Conservation (phyloP, 2,888 invertebrate species). For the Sphecodes monilicornis region DNA sequence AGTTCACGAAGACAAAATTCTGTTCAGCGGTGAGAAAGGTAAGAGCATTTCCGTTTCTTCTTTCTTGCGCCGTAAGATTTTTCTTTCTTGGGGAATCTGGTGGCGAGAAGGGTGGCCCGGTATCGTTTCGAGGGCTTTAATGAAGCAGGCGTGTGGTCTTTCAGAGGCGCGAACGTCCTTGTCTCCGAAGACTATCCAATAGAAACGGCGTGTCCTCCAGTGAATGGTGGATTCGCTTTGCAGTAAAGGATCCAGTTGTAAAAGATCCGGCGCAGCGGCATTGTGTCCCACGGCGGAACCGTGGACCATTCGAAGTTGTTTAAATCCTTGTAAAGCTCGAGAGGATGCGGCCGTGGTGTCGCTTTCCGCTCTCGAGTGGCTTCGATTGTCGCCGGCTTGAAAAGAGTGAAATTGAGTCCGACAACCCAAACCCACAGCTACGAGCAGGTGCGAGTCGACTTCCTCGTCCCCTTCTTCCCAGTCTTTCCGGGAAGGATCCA, state of each 20-base stretch:
- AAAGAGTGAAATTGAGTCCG: slow-evolving; percentile 84
- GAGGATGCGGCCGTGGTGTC: slow-evolving; percentile 77
- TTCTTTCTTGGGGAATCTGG: not conserved
- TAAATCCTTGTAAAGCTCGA: slow-evolving; percentile 81
- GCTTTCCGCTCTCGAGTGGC: slow-evolving; percentile 80
- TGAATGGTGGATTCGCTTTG: slow-evolving; percentile 58
- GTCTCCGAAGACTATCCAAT: slow-evolving; percentile 48
- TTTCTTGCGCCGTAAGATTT: not conserved
- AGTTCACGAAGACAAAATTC: not conserved
- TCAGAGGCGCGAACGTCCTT: slow-evolving; percentile 35
- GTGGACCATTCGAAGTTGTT: slow-evolving; percentile 79
- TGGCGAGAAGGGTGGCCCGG: not conserved
- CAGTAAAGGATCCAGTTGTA: slow-evolving; percentile 61
- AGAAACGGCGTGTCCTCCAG: slow-evolving; percentile 18
- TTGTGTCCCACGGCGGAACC: slow-evolving; percentile 51
- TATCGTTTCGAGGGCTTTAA: slow-evolving; percentile 43
- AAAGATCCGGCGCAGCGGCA: slow-evolving; percentile 62
- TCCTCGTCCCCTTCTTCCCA: slow-evolving; percentile 6
- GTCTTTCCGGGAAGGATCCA: slow-evolving; percentile 56
- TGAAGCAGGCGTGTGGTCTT: slow-evolving; percentile 55
- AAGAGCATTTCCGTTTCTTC: not conserved
- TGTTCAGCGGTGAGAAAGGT: not conserved
- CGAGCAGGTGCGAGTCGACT: slow-evolving; percentile 58
- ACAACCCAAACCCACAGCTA: slow-evolving; percentile 62
- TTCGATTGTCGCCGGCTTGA: slow-evolving; percentile 81